phyloP scores from a whole-genome alignment of 1,140 invertebrate genomes.

The Pantala flavescens region DNA sequence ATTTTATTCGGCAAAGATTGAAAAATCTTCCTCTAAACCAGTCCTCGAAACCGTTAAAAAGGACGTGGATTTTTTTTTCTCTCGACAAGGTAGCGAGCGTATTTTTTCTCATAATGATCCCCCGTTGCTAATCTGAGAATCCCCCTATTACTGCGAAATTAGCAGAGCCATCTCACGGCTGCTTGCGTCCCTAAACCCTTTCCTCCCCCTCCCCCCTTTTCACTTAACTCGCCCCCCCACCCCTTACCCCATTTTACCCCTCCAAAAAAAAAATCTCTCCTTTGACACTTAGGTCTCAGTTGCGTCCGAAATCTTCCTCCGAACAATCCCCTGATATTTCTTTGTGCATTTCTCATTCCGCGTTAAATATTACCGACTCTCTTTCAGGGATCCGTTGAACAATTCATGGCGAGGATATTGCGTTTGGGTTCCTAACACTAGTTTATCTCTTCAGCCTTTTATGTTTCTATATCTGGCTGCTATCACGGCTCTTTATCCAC shows the following conservation, averaged over 20 bases:
- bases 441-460: not conserved
- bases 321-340: not conserved
- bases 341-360: conserved; percentile 3
- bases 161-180: not conserved
- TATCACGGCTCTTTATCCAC: not conserved
- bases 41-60: too few relatives aligned
- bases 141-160: conserved; percentile 9
- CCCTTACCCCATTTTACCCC: not conserved
- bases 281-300: not conserved
- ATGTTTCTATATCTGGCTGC: not conserved
- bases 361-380: not conserved
- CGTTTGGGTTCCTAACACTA: not conserved
- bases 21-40: too few relatives aligned
- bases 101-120: conserved; percentile 3
- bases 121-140: conserved; percentile 5
- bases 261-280: too few relatives aligned
- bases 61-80: too few relatives aligned
- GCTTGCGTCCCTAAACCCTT: not conserved
- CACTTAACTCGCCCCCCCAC: not conserved
- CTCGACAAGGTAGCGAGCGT: not conserved
- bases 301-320: conserved; percentile 7
- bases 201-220: not conserved
- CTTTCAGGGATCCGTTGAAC: not conserved
- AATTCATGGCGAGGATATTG: conserved; percentile 1
- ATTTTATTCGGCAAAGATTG: too few relatives aligned